Base-by-base conservation (phyloP, 2,888 invertebrate genomes). In the Temnothorax unifasciatus region DNA sequence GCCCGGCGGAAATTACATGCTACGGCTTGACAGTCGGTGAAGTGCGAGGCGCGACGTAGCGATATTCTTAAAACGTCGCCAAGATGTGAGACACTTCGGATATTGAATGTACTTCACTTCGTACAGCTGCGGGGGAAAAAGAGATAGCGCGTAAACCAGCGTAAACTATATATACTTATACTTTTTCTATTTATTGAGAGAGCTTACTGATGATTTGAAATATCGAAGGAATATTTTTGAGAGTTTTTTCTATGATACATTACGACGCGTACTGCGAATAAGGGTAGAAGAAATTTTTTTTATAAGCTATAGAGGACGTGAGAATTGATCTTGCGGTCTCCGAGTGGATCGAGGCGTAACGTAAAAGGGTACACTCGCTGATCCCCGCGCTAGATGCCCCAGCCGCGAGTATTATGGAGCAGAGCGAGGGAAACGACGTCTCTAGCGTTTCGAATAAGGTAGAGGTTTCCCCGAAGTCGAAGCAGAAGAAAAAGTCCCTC, bases 401-500 rank as follows among this genome's bases (percentile, higher is more conserved):
- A 84, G 68, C 66, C 77, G 13, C 34, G 59, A 86, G 68, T 87
- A 91, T 85, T 88, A 94, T 94, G 94, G 94, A 94, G 87, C 89
- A 89, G 50, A 87, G 84, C 41, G 91, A 93, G 71, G 90, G 90
- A 8, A 91, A 88, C 68, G 92, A 92, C 71, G 64, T 81, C 18
- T 85, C 88, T 52, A 83, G 82, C 41, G 66, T 85, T 25, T 85
- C 89, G n/a, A 89, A 88, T 75, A 92, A 91, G 34, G 74, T 90
- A n/a, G 92, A 94, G 15, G 83, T 90, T 57, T 94, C 94, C 18
- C 93, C 94, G 0, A 93, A 93, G 66, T 91, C 92, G 1, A 95
- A 95, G 83, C 93, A 94, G 81, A 94, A 94, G 83, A 95, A 95
- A 85, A 95, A 95, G 84, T 94, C 94, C 6, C 91, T 95, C 6